Base-by-base conservation (phyloP, 2,113 vertebrate species). In the Neomonachus schauinslandi region DNA sequence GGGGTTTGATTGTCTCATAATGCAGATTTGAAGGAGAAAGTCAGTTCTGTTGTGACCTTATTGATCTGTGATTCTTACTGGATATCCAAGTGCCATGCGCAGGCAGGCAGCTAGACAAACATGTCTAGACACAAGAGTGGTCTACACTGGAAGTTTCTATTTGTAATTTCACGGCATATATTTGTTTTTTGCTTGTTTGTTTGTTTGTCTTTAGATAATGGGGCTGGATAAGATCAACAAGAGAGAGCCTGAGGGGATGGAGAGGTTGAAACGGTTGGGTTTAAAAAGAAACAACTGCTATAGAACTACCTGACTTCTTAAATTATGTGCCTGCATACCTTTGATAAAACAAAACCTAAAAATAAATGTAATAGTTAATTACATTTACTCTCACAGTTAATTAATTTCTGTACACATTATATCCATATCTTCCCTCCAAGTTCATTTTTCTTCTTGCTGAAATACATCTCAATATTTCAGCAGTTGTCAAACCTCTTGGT, bases 21-120 rank as follows among this genome's bases (percentile, higher is more conserved):
- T 33, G 46, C 10, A 39, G 24, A 26, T 22, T 42, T 59, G 22
- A 7, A 42, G 13, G 65, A 42, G 31, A 72, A 59, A 42, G 15
- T 33, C 42, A 4, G 16, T 74, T 57, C 24, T 31, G 6, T 9
- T 59, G n/a, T 86, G 36, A 74, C 36, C 26, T 15, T 71, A n/a
- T 4, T 7, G 39, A 57, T 67, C 18, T 24, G 24, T 76, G 72
- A 76, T 76, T 46, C 72, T 7, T 76, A 24, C 14, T 86, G 69
- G 79, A n/a, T 11, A n/a, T 28, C 15, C 49, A 76, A 85, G 16
- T 39, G 12, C 31, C 11, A 33, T 7, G 7, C 12, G 13, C 55
- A 33, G 26, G 57, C 3, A 5, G 49, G 53, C 31, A 18, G 57
- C 8, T 12, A 42, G n/a, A 16, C 0, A 2, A 11, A 12, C 2